These are phyloP conservation scores for Idaea biselata DNA, from an alignment of 2,888 invertebrate species.

Conservation along the genomic window DNA sequence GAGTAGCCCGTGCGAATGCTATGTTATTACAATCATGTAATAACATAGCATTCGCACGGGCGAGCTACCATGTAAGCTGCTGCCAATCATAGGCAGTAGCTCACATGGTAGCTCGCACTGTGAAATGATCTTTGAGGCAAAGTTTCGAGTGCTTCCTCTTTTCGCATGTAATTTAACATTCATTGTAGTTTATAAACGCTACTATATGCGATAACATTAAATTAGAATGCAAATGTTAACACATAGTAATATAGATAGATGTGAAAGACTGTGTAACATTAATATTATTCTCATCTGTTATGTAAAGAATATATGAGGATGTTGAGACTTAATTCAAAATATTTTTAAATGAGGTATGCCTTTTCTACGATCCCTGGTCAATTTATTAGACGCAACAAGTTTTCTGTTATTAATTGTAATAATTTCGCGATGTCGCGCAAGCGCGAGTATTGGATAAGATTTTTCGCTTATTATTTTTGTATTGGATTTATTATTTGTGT, in stretches of 20 bases:
- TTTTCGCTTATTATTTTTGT: too few species aligned
- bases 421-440: too few species aligned
- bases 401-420: too few species aligned
- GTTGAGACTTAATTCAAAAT: background rate
- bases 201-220: constrained; percentile 23
- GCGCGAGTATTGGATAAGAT: too few species aligned
- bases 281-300: constrained; percentile 23
- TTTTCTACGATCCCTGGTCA: background rate
- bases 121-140: background rate
- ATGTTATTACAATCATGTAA: too few species aligned
- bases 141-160: background rate
- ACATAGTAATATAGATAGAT: constrained; percentile 17
- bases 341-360: background rate
- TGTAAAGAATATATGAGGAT: constrained; percentile 15
- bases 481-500: too few species aligned
- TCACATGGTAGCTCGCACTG: too few species aligned
- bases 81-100: too few species aligned
- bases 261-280: constrained; percentile 25
- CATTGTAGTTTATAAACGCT: constrained; percentile 9
- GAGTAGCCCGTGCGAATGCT: too few species aligned
- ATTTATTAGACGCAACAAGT: too few species aligned
- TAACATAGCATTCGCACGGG: too few species aligned
- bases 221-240: constrained; percentile 24
- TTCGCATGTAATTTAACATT: constrained; percentile 6
- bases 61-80: too few species aligned